Base-by-base conservation (phyloP, 1,140 invertebrate species). In the Reticulitermes speratus region DNA sequence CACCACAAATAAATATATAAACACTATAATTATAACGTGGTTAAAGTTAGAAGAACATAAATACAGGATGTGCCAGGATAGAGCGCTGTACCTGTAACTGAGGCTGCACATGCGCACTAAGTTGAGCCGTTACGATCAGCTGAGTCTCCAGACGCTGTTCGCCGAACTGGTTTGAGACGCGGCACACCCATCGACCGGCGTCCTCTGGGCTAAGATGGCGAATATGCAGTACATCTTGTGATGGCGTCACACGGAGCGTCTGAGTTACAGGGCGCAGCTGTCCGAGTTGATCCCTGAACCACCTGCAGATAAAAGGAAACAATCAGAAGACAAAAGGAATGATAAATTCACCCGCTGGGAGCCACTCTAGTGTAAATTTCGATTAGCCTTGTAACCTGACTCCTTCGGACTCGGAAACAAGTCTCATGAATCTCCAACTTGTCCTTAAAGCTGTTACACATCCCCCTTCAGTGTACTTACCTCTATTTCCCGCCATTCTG, bases 71-170 rank as follows among this genome's bases (percentile, higher is more conserved):
- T 38, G 2, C 38, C 38, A 38, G 38, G 5, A 38, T 38, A 38
- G 38, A 38, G 83, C 83, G 14, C 88, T 88, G 5, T 89, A 95
- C 94, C 92, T 95, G 94, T 69, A 95, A 92, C 88, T 94, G 94
- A 6, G 94, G 94, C 84, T 93, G 92, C 2, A 94, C 91, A 87
- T 91, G 92, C 52, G 93, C 93, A 44, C 92, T 91, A n/a, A 94
- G 90, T 59, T 93, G 90, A 12, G 92, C 91, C 7, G 92, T 91
- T 75, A 94, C 92, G 32, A 91, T 90, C 65, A 94, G 89, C 45
- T 91, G 90, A 6, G 93, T 91, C 88, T 94, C 93, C 85, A 93
- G 89, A 19, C 92, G 90, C 88, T 94, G 93, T 87, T 93, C 93
- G 11, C 94, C 94, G 87, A 92, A 92, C 87, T 91, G 91, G 89